Conservation (phyloP, 2,888 invertebrate species). For the Pheosia gnoma region DNA sequence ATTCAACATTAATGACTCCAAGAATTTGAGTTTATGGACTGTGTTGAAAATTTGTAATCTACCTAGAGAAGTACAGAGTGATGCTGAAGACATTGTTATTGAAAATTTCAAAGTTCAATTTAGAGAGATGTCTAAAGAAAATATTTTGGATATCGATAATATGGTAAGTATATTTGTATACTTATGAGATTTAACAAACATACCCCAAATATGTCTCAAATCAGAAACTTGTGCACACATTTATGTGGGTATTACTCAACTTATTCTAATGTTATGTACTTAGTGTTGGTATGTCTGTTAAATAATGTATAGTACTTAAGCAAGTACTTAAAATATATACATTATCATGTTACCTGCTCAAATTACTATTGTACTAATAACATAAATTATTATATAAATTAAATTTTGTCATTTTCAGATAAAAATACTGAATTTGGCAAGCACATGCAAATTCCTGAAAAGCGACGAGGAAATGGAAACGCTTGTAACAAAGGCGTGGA, state of each 20-base stretch:
- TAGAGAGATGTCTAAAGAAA: constrained; percentile 18
- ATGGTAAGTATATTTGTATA: constrained; percentile 25
- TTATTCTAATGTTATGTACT: too few relatives aligned
- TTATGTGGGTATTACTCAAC: too few relatives aligned
- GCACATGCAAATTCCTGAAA: constrained; percentile 52
- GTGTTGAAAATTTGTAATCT: constrained; percentile 54
- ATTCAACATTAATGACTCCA: constrained; percentile 47
- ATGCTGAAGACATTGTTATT: constrained; percentile 39
- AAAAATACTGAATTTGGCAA: constrained; percentile 50
- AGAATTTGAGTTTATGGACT: constrained; percentile 54
- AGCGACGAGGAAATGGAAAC: constrained; percentile 45
- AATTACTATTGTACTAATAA: too few relatives aligned
- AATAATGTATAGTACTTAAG: too few relatives aligned
- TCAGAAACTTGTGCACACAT: too few relatives aligned
- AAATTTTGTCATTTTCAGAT: constrained; percentile 48
- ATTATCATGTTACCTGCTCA: too few relatives aligned
- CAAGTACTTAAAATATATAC: too few relatives aligned
- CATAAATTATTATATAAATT: too few relatives aligned
- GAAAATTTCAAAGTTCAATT: constrained; percentile 43
- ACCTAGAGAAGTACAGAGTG: constrained; percentile 43
- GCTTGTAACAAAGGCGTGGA: constrained; percentile 53
- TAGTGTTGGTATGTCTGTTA: too few relatives aligned
- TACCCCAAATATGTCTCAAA: too few relatives aligned
- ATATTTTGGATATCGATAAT: constrained; percentile 31
- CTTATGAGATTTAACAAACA: too few relatives aligned